phyloP scores from a whole-genome alignment of 2,888 invertebrate genomes.

The Napeogenes inachia region DNA sequence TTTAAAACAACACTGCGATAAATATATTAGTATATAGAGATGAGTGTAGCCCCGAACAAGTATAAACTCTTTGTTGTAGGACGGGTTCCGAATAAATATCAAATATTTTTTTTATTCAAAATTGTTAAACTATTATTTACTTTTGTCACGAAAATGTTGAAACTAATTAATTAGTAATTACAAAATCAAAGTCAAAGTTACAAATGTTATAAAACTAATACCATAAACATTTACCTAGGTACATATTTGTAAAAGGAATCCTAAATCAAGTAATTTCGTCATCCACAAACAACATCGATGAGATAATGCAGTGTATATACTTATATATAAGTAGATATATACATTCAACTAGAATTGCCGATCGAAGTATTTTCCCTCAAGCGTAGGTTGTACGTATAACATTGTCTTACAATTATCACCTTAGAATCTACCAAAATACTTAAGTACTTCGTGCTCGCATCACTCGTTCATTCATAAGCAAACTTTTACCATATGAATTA shows the following conservation, averaged over 20 bases:
- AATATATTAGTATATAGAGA: constrained; percentile 25
- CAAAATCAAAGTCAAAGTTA: no score
- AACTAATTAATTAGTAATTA: no score
- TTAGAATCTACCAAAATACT: background rate
- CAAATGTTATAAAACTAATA: no score
- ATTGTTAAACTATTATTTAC: no score
- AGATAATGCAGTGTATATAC: constrained; percentile 49
- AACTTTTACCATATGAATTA: no score
- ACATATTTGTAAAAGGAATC: constrained; percentile 29
- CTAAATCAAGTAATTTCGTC: constrained; percentile 46
- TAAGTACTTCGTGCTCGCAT: no score
- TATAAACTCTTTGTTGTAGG: background rate
- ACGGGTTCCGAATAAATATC: constrained; percentile 23
- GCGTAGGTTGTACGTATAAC: background rate
- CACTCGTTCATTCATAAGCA: no score
- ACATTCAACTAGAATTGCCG: background rate
- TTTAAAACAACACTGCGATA: constrained; percentile 33
- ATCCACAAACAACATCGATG: constrained; percentile 39
- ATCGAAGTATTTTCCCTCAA: constrained; percentile 2
- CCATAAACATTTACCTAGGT: no score
- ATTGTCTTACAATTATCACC: background rate
- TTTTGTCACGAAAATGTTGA: no score
- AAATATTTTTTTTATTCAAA: background rate
- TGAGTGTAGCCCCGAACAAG: background rate
- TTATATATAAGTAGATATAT: constrained; percentile 36